phyloP scores from a whole-genome alignment of 2,113 vertebrate species.

The Puffinus mauretanicus region DNA sequence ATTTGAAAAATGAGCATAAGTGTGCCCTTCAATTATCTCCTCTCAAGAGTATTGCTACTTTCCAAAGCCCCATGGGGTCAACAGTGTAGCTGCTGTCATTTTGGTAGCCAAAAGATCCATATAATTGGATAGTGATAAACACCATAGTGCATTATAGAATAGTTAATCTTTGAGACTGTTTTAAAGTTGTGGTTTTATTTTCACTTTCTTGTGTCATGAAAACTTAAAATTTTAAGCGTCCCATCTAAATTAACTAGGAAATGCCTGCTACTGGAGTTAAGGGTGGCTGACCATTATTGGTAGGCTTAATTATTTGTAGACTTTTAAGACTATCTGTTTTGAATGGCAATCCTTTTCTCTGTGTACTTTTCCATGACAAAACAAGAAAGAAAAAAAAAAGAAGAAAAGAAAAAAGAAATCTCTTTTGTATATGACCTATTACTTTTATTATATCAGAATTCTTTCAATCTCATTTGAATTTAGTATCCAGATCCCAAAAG shows the following conservation, averaged over 20 bases:
- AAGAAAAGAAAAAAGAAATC: accelerated
- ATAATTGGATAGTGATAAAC: not conserved
- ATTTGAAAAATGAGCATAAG: not conserved
- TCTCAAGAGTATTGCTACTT: not conserved
- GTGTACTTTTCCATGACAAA: not conserved
- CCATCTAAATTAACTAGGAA: not conserved
- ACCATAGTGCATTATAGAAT: not conserved
- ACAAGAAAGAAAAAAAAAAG: not conserved
- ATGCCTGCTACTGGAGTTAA: not conserved
- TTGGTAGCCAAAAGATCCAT: not conserved
- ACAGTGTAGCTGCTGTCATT: not conserved
- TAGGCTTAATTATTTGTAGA: not conserved
- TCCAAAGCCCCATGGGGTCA: not conserved
- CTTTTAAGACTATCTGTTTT: not conserved
- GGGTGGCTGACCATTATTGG: not conserved
- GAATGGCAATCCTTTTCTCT: not conserved
- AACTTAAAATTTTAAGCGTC: not conserved
- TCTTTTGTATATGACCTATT: not conserved
- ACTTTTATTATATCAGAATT: not conserved
- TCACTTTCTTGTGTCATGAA: not conserved
- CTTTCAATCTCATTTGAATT: not conserved
- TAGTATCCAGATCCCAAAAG: not conserved
- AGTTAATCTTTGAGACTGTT: not conserved
- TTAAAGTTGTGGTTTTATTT: not conserved
- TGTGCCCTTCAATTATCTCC: conserved; percentile 4